Conservation (phyloP, 2,797 vertebrate species). For the Dicrostonyx torquatus region DNA sequence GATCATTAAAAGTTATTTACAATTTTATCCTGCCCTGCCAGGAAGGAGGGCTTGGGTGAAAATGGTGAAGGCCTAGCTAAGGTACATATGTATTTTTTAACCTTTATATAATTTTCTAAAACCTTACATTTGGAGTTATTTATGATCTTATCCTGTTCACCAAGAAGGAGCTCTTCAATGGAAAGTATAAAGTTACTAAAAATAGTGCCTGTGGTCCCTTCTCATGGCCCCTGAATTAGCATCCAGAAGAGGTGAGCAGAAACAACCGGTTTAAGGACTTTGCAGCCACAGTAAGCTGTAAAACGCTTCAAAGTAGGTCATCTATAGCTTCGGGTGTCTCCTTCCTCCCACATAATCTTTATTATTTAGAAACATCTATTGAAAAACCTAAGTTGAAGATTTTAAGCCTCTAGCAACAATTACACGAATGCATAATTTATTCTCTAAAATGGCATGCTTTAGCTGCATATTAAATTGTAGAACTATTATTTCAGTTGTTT, state of each 20-base stretch:
- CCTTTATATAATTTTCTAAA: no score
- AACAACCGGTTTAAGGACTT: not conserved
- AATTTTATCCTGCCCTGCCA: no score
- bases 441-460: not conserved
- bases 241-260: not conserved
- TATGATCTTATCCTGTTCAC: no score
- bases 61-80: no score
- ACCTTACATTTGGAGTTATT: no score
- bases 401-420: constrained; percentile 5
- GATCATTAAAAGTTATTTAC: no score
- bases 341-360: not conserved
- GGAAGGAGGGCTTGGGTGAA: no score
- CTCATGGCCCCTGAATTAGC: not conserved
- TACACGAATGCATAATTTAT: not conserved
- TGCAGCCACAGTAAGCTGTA: not conserved
- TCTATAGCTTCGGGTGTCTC: not conserved
- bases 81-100: no score
- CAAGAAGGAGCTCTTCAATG: no score
- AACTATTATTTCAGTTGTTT: not conserved
- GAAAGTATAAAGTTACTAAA: not conserved
- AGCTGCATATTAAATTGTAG: not conserved
- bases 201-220: not conserved
- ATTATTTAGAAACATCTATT: constrained; percentile 6
- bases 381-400: not conserved
- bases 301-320: not conserved